Conservation (phyloP, 1,140 invertebrate species). For the Eupeodes corollae region DNA sequence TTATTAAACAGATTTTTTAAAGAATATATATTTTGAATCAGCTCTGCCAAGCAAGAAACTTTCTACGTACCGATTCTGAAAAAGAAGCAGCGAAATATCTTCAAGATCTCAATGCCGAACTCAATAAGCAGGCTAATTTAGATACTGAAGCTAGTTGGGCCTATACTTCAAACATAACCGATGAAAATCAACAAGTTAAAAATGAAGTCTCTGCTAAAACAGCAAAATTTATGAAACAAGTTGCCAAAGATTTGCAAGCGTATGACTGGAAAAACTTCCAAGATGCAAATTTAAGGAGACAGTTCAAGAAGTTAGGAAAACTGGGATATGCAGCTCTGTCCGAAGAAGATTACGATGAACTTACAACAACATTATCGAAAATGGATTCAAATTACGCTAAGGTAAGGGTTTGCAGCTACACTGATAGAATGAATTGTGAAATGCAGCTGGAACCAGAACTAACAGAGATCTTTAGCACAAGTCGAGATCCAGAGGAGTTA, state of each 20-base stretch:
- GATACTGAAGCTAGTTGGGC: slow-evolving; percentile 49
- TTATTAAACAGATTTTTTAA: no score
- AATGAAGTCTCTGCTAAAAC: slow-evolving; percentile 33
- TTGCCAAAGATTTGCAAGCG: slow-evolving; percentile 43
- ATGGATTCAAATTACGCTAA: slow-evolving; percentile 73
- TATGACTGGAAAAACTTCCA: slow-evolving; percentile 52
- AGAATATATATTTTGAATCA: no score
- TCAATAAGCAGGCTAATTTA: slow-evolving; percentile 45
- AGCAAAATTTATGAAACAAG: slow-evolving; percentile 34
- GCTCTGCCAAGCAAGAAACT: no score
- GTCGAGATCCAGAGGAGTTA: slow-evolving; percentile 59
- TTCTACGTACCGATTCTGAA: no score
- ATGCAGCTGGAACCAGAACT: slow-evolving; percentile 66
- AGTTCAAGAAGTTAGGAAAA: slow-evolving; percentile 53
- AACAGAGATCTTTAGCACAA: slow-evolving; percentile 51
- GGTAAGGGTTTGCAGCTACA: slow-evolving; percentile 64
- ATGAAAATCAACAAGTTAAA: slow-evolving; percentile 51
- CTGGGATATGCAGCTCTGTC: slow-evolving; percentile 58
- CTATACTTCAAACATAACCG: slow-evolving; percentile 63
- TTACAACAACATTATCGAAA: slow-evolving; percentile 50
- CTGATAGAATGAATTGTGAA: slow-evolving; percentile 54
- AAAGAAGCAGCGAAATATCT: slow-evolving; percentile 44
- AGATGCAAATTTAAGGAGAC: slow-evolving; percentile 48
- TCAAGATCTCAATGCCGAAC: slow-evolving; percentile 44
- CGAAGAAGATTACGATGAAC: slow-evolving; percentile 50